Evolutionary conservation across 2,113 vertebrate genomes (phyloP), one percentile per base, ranked within the genome.

Genomic region (Notothenia rossii): DNA sequence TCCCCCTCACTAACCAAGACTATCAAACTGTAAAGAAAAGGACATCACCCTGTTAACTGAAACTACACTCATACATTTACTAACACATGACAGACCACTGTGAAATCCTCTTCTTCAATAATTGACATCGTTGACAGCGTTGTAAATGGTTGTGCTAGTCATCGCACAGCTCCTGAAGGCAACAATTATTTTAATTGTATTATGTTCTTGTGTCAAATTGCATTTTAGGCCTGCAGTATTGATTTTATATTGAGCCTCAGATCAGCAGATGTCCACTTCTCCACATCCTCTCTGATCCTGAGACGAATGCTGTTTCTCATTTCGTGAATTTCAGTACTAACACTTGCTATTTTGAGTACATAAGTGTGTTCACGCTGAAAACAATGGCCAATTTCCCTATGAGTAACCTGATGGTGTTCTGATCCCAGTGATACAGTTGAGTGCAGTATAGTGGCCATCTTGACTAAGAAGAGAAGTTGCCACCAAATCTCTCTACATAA

Each of bases 201-300:
- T 77, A 45, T 87, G 81, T 82, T 83, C 49, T 80, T 77, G 75
- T 89, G 69, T 86, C 79, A 71, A 84, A 79, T 79, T 66, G 53
- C 67, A 80, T 83, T 90, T 77, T 70, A 49, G 59, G 75, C 73
- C 74, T 77, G 33, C 66, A 7, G 40, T 86, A 89, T 86, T 75
- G 75, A 91, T 91, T 87, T 74, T 74, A 69, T 74, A 83, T 75
- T 77, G 58, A 33, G 56, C 73, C 80, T 55, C 61, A 89, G 74
- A 86, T 89, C 51, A 86, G 81, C 82, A 73, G 78, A 75, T 81
- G 80, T 75, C 78, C 82, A 68, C 18, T 14, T 54, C 80, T 67
- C 77, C 72, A 72, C 46, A 72, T 60, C 76, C 64, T 59, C 69
- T 63, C 13, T 63, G 75, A 75, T 63, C 9, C 45, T 45, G 58